Base-by-base conservation (phyloP, 2,888 invertebrate species). In the Metacarcinus magister region DNA sequence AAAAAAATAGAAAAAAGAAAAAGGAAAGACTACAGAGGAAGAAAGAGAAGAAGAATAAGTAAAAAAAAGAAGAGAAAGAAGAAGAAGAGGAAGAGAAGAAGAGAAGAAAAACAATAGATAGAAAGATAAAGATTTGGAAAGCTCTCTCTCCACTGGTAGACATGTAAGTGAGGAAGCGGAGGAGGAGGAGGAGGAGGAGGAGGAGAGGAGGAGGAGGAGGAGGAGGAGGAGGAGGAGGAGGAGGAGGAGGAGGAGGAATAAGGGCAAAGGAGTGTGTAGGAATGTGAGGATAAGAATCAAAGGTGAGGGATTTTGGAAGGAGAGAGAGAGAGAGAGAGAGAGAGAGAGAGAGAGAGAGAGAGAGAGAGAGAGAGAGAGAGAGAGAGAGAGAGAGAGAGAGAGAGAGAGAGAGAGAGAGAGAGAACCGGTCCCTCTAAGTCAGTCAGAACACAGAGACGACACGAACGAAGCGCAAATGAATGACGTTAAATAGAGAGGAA, bases 111-210 rank as follows among this genome's bases (percentile, higher is more conserved):
- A 23, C 43, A 5, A 92, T 16, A 92, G 19, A 92, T 23, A 48
- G 16, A 92, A 54, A 54, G 54, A 54, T 54, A 54, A 16, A 54
- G 54, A 54, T 54, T 54, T 54, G 54, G 54, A 54, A 54, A 54
- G 54, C 54, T 54, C 54, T 54, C 54, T 16, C 8, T 54, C n/a
- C n/a, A n/a, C n/a, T n/a, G 28, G 43, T 5, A 91, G 28, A 91
- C 43, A 91, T 92, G 48, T 54, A 28, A 23, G 0, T 0, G 54
- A 46, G 48, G 5, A 48, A 23, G 92, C 46, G 92, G 43, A 44
- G 43, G 92, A 92, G 92, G 92, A 92, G 92, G 23, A 44, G 43
- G 92, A 92, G 92, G 32, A 48, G 48, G 54, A 46, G 92, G 32
- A 48, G 32, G 92, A 48, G 13, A 32, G 39, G 90, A 39, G 90